Percentiles rank a stretch among this genome's conserved stretches.
Conservation (phyloP, 1,140 invertebrate genomes). For the Brachionus plicatilis region DNA sequence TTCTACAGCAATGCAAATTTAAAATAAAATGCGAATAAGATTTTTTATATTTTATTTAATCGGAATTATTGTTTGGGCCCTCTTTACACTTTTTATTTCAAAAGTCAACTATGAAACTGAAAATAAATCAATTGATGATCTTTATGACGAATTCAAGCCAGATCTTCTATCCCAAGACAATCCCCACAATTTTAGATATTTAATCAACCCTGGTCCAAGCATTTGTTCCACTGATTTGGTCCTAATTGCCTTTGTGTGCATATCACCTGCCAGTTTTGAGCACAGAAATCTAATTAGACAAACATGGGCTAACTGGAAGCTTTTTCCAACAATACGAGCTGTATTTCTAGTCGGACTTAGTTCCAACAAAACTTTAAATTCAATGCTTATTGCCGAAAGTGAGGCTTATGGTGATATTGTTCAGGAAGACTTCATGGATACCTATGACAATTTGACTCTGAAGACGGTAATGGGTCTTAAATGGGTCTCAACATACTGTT, state of each 20-base stretch:
- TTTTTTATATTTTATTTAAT: neutral
- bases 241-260: neutral
- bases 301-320: conserved; percentile 34
- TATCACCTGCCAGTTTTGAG: conserved; percentile 41
- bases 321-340: neutral
- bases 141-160: neutral
- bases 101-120: neutral
- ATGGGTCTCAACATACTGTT: conserved; percentile 42
- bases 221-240: neutral
- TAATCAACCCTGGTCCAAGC: conserved; percentile 35
- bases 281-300: conserved; percentile 41
- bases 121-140: neutral
- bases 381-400: conserved; percentile 25
- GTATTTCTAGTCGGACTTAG: neutral
- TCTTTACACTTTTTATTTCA: neutral
- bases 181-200: conserved; percentile 42
- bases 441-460: conserved; percentile 43
- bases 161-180: neutral
- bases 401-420: conserved; percentile 43
- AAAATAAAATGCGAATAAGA: neutral
- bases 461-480: conserved; percentile 44
- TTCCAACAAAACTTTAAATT: neutral
- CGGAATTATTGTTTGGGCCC: neutral
- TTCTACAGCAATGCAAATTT: neutral
- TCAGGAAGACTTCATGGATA: conserved; percentile 44